Conservation (phyloP, 2,113 vertebrate species). For the Paedocypris sp. region DNA sequence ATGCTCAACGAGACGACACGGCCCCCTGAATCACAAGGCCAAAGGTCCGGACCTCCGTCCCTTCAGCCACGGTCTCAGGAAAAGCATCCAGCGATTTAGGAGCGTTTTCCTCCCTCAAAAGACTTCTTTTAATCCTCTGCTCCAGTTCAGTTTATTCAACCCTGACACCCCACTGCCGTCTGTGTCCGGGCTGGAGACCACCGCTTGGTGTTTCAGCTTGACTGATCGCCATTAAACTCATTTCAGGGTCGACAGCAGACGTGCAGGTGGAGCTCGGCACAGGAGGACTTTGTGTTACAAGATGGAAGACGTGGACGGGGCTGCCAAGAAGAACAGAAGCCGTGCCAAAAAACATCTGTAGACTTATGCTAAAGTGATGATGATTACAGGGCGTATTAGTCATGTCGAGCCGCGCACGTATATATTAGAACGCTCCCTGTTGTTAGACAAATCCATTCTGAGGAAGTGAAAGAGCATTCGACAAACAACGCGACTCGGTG, state of each 20-base stretch:
- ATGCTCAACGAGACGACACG: constrained; percentile 50
- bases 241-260: constrained; percentile 26
- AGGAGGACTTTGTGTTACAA: constrained; percentile 15
- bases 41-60: constrained; percentile 45
- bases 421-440: constrained; percentile 15
- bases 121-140: constrained; percentile 31
- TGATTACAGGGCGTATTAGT: constrained; percentile 26
- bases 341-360: constrained; percentile 24
- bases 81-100: constrained; percentile 41
- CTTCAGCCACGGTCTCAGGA: constrained; percentile 47
- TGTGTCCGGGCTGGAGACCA: constrained; percentile 23
- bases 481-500: constrained; percentile 36
- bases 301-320: constrained; percentile 4
- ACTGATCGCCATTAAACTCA: constrained; percentile 30
- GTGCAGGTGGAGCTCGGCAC: not conserved
- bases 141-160: constrained; percentile 51
- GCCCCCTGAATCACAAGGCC: constrained; percentile 39
- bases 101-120: constrained; percentile 39
- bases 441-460: constrained; percentile 1
- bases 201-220: constrained; percentile 25
- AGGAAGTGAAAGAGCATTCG: not conserved
- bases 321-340: constrained; percentile 27
- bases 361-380: constrained; percentile 22
- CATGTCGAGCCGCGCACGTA: not conserved
- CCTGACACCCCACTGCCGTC: constrained; percentile 45